Base-by-base conservation (phyloP, 2,113 vertebrate species). In the Aspidoscelis tigris region DNA sequence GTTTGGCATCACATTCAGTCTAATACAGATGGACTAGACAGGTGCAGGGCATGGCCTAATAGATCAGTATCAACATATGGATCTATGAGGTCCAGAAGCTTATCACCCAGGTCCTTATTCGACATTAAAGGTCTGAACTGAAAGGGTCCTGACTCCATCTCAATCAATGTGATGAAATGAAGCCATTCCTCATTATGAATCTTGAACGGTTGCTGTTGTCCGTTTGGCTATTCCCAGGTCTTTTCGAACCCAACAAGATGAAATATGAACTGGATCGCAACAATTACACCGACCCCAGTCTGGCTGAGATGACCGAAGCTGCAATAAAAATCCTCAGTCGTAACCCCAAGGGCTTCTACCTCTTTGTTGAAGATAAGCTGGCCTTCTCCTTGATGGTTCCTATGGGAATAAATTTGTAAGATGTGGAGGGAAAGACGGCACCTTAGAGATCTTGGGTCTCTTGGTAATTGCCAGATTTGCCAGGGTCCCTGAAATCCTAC, bases 351-450 rank as follows among this genome's bases (percentile, higher is more conserved):
- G 98, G 98, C 80, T 99, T 97, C 89, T 99, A 98, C 87, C 96
- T 99, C 85, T 99, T 99, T 47, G 98, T 99, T 85, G 98, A 99
- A 97, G 98, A 95, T 99, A 92, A 97, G 96, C 95, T 0, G 0
- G 65, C 5, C 4, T 39, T 20, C 43, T 69, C 18, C 78, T 50
- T 43, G 8, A 14, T 44, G 26, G 9, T 21, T 3, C 0, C 41
- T 21, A 64, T 44, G 0, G 1, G 24, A 7, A 58, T 12, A 12
- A 1, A 7, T 53, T 18, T 3, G 0, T 72, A 22, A 0, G 0
- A 43, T 7, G 14, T 16, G 69, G 69, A 18, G 11, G 69, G 16
- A 39, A 3, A 2, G 69, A 41, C 39, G 0, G 69, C 10, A 70
- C 8, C 5, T 33, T 33, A 11, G 22, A 33, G 22, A 68, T 68